Conservation (phyloP, 2,888 invertebrate genomes). For the Agriotes lineatus region DNA sequence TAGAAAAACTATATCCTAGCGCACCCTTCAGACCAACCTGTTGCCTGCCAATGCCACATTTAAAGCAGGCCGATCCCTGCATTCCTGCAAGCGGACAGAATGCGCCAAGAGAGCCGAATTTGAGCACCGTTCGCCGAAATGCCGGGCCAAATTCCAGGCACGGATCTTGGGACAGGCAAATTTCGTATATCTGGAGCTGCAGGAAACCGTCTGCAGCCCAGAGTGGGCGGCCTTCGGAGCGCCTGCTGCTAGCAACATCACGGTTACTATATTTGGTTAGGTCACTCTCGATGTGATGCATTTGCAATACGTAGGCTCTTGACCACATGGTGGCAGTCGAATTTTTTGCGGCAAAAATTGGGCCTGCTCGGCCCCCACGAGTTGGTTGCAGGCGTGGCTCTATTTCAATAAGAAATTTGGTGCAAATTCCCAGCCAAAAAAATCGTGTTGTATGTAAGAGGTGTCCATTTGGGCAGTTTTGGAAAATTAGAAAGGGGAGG, state of each 20-base stretch:
- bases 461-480: too few species aligned
- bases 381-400: background rate
- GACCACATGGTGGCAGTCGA: slow-evolving; percentile 28
- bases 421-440: background rate
- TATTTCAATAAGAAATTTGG: background rate
- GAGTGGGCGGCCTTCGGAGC: slow-evolving; percentile 38
- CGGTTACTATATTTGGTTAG: slow-evolving; percentile 37
- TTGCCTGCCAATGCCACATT: too few species aligned
- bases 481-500: too few species aligned
- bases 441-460: too few species aligned
- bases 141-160: background rate
- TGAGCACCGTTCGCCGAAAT: too few species aligned
- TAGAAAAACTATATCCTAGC: too few species aligned
- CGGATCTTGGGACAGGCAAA: too few species aligned
- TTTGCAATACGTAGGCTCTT: slow-evolving; percentile 27
- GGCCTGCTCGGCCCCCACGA: background rate
- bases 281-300: slow-evolving; percentile 32
- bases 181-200: slow-evolving; percentile 1
- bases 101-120: too few species aligned
- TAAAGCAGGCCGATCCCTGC: too few species aligned
- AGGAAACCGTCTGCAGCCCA: slow-evolving; percentile 14
- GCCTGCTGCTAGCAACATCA: slow-evolving; percentile 26
- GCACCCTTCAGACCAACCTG: too few species aligned
- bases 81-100: too few species aligned
- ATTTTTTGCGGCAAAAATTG: slow-evolving; percentile 5